phyloP scores from a whole-genome alignment of 2,113 vertebrate genomes.

The Ciconia maguari region DNA sequence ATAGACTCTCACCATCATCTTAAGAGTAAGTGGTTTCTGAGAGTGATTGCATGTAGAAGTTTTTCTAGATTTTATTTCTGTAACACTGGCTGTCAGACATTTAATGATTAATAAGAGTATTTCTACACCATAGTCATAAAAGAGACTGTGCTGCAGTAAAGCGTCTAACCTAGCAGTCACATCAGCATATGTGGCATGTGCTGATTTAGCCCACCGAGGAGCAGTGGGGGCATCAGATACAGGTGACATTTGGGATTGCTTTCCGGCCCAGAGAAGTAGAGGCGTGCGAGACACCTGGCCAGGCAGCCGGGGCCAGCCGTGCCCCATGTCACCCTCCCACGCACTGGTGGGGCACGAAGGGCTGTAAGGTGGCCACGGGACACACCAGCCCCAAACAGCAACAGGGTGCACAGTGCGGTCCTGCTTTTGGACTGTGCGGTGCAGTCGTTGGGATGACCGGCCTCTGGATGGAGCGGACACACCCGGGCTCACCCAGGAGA shows the following conservation, averaged over 20 bases:
- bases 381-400: background rate
- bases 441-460: rapidly evolving
- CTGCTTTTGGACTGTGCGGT: rapidly evolving
- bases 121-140: background rate
- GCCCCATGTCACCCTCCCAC: background rate
- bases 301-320: background rate
- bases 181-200: rapidly evolving
- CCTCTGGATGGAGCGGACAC: background rate
- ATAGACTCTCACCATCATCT: background rate
- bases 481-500: background rate
- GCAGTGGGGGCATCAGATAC: background rate
- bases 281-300: background rate
- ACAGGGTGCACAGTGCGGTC: rapidly evolving
- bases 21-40: background rate
- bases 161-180: background rate
- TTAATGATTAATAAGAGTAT: background rate
- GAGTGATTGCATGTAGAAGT: background rate
- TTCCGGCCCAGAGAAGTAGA: background rate
- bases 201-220: background rate
- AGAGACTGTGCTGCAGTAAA: background rate
- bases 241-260: background rate
- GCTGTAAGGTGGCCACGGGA: background rate
- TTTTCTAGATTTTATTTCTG: background rate
- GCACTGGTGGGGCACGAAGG: rapidly evolving
- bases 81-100: background rate